phyloP scores from a whole-genome alignment of 2,113 vertebrate species.

The Stercorarius parasiticus region DNA sequence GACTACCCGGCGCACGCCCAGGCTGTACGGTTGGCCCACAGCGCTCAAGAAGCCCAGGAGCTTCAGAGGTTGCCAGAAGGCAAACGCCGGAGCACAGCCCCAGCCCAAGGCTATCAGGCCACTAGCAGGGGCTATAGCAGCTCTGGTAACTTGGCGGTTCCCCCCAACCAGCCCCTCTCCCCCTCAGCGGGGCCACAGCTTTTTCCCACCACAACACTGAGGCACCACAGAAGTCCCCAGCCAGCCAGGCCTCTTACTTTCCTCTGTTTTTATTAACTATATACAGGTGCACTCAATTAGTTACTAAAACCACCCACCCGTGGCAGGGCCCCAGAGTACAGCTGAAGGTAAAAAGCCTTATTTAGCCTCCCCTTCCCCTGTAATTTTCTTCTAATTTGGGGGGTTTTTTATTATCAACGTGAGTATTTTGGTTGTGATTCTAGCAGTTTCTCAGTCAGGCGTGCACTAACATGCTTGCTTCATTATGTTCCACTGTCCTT shows the following conservation, averaged over 20 bases:
- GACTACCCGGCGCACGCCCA: fast-evolving
- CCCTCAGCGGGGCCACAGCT: not conserved
- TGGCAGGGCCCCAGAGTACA: not conserved
- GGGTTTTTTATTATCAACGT: not conserved
- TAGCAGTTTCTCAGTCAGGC: not conserved
- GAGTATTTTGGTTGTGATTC: not conserved
- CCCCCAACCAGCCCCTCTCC: no score
- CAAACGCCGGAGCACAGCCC: fast-evolving
- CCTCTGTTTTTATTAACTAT: not conserved
- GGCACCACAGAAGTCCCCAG: not conserved
- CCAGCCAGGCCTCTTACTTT: fast-evolving
- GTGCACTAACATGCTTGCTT: fast-evolving
- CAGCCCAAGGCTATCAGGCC: fast-evolving
- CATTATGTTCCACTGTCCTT: fast-evolving
- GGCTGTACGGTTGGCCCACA: not conserved
- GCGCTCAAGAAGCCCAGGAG: fast-evolving
- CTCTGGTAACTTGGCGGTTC: fast-evolving
- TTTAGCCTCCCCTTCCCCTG: not conserved
- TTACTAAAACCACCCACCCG: not conserved
- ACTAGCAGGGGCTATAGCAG: not conserved
- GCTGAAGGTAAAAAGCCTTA: not conserved
- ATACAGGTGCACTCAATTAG: not conserved
- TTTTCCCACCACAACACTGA: not conserved
- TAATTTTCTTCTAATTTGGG: not conserved
- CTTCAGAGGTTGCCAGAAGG: not conserved